Conservation (phyloP, 2,113 vertebrate species). For the Lates calcarifer region DNA sequence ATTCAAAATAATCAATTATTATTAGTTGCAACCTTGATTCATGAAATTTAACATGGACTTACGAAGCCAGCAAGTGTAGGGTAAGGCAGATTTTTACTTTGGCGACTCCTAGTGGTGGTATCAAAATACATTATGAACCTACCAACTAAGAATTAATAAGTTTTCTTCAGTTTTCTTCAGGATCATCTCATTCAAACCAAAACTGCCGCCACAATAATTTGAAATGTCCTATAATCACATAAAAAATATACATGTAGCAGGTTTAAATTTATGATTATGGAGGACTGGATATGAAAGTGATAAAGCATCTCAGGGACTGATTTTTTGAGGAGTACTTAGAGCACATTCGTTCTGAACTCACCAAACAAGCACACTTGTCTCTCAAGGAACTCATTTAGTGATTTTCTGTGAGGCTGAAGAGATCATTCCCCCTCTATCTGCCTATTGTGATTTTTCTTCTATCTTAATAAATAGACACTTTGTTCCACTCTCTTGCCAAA, state of each 20-base stretch:
- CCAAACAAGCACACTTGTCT: constrained; percentile 38
- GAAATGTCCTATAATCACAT: neutral
- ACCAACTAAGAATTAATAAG: too few species aligned
- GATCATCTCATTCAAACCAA: neutral
- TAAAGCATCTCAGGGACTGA: constrained; percentile 14
- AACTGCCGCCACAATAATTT: neutral
- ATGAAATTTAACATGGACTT: neutral
- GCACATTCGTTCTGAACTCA: constrained; percentile 31
- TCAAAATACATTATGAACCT: too few species aligned
- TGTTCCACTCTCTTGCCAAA: constrained; percentile 13
- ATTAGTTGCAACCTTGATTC: neutral
- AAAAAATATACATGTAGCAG: neutral
- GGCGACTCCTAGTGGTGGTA: too few species aligned
- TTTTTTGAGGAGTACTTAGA: constrained; percentile 37
- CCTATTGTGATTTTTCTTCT: constrained; percentile 7
- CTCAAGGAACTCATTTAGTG: constrained; percentile 30
- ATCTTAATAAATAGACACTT: constrained; percentile 43
- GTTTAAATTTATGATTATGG: constrained; percentile 1
- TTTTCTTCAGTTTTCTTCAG: neutral
- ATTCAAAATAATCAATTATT: neutral
- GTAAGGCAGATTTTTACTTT: too few species aligned
- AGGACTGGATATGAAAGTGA: neutral
- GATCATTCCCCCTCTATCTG: constrained; percentile 4
- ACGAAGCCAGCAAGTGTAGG: too few species aligned
- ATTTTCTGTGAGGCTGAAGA: constrained; percentile 34